Conservation (phyloP, 2,113 vertebrate genomes). For the Hippocampus guttulatus region DNA sequence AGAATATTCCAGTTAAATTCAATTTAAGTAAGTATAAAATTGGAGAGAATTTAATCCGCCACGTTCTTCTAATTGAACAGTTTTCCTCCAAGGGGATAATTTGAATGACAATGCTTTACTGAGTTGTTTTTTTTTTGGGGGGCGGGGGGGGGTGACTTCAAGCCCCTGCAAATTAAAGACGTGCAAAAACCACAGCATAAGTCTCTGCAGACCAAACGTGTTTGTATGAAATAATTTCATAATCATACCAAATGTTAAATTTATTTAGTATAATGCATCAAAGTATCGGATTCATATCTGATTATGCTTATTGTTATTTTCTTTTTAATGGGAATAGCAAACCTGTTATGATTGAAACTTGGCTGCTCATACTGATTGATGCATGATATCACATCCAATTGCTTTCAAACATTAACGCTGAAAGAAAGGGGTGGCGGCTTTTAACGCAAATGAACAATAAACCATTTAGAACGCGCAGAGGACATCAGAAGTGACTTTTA, state of each 20-base stretch:
- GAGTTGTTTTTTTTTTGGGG: constrained; percentile 22
- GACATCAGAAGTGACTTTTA: constrained; percentile 33
- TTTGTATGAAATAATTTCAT: constrained; percentile 13
- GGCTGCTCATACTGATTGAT: not conserved
- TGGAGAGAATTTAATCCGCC: constrained; percentile 19
- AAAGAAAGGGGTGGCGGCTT: constrained; percentile 15
- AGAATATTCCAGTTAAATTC: constrained; percentile 14
- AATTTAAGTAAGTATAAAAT: constrained; percentile 36
- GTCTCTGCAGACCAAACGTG: constrained; percentile 38
- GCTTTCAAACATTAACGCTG: not conserved
- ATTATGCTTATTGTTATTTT: not conserved
- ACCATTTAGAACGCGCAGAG: constrained; percentile 17
- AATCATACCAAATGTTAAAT: not conserved
- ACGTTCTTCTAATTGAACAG: constrained; percentile 29
- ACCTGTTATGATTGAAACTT: not conserved
- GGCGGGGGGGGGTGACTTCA: constrained; percentile 9
- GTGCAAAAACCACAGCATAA: constrained; percentile 41
- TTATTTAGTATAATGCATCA: not conserved
- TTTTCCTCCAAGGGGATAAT: constrained; percentile 32
- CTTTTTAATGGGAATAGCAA: not conserved
- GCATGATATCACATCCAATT: not conserved
- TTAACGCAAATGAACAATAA: constrained; percentile 38
- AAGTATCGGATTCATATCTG: not conserved
- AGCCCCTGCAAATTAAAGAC: constrained; percentile 37
- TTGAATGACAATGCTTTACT: constrained; percentile 50